A percentile compares a stretch with the other conserved stretches of the same genome.
Conservation (phyloP, 1,140 invertebrate genomes). For the Drosophila virilis region DNA sequence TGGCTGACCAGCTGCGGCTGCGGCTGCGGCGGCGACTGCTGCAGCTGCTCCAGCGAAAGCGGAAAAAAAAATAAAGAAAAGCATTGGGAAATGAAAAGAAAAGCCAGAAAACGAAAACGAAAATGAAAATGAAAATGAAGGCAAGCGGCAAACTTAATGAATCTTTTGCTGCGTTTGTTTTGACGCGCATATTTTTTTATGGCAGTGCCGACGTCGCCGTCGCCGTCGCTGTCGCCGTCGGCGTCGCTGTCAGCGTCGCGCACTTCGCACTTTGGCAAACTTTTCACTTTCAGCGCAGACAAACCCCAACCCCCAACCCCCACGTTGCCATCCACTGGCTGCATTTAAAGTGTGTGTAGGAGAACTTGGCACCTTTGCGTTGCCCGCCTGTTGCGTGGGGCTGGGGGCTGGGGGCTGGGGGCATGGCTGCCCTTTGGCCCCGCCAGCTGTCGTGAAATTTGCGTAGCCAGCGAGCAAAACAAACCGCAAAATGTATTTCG, state of each 20-base stretch:
- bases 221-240: background rate
- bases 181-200: conserved; percentile 57
- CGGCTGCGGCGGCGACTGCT: background rate
- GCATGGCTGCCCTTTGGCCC: conserved; percentile 4
- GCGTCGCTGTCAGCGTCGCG: conserved; percentile 16
- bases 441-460: conserved; percentile 33
- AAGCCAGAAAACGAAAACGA: conserved; percentile 14
- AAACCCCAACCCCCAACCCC: background rate
- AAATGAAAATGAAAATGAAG: conserved; percentile 28
- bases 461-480: conserved; percentile 74
- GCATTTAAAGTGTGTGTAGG: conserved; percentile 20
- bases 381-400: background rate
- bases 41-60: conserved; percentile 6
- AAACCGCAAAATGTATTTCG: conserved; percentile 68
- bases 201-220: conserved; percentile 5
- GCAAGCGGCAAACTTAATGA: conserved; percentile 70
- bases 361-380: conserved; percentile 73
- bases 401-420: background rate
- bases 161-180: conserved; percentile 64
- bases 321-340: background rate
- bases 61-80: background rate
- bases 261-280: conserved; percentile 75
- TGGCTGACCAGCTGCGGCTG: conserved; percentile 6
- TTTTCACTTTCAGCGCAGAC: conserved; percentile 78
- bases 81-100: conserved; percentile 3